phyloP scores from a whole-genome alignment of 2,797 vertebrate genomes.

The Tauraco hartlaubi region DNA sequence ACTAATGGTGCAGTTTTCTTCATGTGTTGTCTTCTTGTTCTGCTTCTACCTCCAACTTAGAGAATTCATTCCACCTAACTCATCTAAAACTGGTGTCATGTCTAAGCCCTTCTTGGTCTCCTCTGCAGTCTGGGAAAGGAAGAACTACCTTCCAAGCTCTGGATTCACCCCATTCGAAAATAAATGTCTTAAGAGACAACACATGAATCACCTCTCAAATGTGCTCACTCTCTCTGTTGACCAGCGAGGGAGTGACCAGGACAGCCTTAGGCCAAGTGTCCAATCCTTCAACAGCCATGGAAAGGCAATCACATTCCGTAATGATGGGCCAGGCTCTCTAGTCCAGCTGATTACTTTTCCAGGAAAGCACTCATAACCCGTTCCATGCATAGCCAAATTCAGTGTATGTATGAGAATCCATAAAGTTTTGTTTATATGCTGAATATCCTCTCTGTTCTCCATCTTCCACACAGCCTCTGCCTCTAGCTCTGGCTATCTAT shows the following conservation, averaged over 20 bases:
- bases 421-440: conserved; percentile 10
- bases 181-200: background rate
- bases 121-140: background rate
- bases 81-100: background rate
- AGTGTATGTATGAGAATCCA: background rate
- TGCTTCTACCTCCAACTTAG: background rate
- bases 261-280: background rate
- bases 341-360: background rate
- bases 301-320: conserved; percentile 23
- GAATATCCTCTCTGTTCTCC: conserved; percentile 46
- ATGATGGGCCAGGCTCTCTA: background rate
- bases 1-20: background rate
- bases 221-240: background rate
- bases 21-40: background rate
- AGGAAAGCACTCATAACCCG: background rate
- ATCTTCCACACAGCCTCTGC: conserved; percentile 5
- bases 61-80: background rate
- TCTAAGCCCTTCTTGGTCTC: background rate
- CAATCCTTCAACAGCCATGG: background rate
- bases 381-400: background rate
- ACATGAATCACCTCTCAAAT: background rate
- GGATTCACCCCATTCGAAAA: background rate
- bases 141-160: background rate
- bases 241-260: background rate
- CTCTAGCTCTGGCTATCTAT: background rate